phyloP scores from a whole-genome alignment of 2,888 invertebrate genomes.

The Ophion ventricosus region DNA sequence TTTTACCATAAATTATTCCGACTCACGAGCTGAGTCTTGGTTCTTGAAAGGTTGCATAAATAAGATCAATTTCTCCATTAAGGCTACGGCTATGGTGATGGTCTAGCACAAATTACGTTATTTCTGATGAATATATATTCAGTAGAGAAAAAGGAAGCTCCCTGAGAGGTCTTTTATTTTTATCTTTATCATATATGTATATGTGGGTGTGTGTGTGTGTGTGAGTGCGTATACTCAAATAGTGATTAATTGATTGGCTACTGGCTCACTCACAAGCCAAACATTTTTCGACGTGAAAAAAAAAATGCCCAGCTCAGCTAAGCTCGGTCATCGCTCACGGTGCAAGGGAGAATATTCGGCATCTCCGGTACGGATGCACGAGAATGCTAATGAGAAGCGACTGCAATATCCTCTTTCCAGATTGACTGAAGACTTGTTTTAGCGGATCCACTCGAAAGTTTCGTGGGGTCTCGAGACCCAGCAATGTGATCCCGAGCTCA shows the following conservation, averaged over 20 bases:
- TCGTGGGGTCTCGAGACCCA: background rate
- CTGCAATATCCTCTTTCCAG: background rate
- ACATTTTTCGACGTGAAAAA: background rate
- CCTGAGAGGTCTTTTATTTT: background rate
- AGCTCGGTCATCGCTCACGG: background rate
- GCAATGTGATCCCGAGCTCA: background rate
- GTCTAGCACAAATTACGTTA: background rate
- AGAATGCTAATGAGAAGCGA: background rate
- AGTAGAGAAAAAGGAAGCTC: no score
- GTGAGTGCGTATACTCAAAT: no score
- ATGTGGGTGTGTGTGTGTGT: background rate
- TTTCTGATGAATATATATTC: background rate
- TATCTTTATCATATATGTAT: background rate
- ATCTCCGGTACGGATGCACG: background rate
- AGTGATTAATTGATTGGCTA: background rate
- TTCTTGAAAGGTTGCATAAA: background rate
- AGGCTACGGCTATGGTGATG: background rate
- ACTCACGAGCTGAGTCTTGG: background rate
- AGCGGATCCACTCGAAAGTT: constrained; percentile 3
- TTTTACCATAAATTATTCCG: background rate
- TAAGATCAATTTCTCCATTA: background rate
- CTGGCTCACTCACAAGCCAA: background rate
- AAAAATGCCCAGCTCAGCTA: background rate
- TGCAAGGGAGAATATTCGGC: background rate
- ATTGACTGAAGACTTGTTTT: background rate